phyloP scores from a whole-genome alignment of 1,140 invertebrate genomes.

The Bursaphelenchus mucronatus region DNA sequence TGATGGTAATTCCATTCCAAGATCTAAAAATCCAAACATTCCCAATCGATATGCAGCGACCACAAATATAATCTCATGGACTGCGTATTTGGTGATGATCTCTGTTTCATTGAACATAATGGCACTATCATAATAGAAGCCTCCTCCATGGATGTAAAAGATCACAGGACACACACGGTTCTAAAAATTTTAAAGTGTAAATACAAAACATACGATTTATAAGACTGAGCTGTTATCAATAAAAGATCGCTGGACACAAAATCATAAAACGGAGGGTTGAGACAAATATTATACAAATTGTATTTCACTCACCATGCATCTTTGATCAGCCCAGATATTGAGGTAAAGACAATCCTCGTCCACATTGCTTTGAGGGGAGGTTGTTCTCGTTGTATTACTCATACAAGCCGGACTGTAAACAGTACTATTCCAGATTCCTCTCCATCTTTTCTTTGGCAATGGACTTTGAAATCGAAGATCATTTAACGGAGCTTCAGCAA shows the following conservation, averaged over 20 bases:
- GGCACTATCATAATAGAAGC: constrained; percentile 43
- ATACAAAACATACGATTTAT: no score
- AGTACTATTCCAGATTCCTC: constrained; percentile 71
- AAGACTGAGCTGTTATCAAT: no score
- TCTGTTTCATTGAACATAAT: constrained; percentile 50
- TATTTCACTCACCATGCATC: constrained; percentile 24
- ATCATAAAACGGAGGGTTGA: neutral
- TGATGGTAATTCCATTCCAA: constrained; percentile 50
- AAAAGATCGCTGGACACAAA: neutral
- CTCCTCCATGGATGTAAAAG: constrained; percentile 55
- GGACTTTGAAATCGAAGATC: constrained; percentile 83
- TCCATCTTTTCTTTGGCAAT: constrained; percentile 76
- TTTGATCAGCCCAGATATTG: constrained; percentile 38
- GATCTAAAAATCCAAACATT: constrained; percentile 44
- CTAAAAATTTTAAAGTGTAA: neutral
- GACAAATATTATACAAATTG: neutral
- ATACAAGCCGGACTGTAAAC: constrained; percentile 66
- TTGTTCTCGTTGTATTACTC: constrained; percentile 41
- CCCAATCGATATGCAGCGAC: constrained; percentile 62
- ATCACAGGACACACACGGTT: constrained; percentile 40
- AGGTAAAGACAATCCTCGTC: constrained; percentile 47
- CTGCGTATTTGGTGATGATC: constrained; percentile 49
- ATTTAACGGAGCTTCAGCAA: constrained; percentile 83
- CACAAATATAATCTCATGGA: constrained; percentile 60
- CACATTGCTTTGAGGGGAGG: constrained; percentile 42